Conservation (phyloP, 2,797 vertebrate genomes). For the Rhinella marina region DNA sequence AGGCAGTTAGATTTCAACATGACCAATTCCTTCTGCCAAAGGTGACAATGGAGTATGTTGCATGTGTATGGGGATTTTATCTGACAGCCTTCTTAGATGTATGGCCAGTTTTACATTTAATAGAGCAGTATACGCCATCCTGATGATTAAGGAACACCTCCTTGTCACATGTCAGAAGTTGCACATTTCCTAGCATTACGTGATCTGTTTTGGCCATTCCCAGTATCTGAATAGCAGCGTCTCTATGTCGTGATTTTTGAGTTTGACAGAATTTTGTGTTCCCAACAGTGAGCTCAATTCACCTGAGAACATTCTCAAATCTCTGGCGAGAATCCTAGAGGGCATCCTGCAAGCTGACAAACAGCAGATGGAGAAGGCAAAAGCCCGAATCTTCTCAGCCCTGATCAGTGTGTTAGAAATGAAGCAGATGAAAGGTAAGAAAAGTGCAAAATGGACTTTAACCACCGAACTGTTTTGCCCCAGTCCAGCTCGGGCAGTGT, state of each 20-base stretch:
- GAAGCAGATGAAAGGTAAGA: conserved; percentile 88
- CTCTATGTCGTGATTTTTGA: background rate
- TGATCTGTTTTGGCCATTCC: background rate
- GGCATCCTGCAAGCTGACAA: conserved; percentile 90
- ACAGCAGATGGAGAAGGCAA: conserved; percentile 92
- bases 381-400: conserved; percentile 92
- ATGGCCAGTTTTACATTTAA: background rate
- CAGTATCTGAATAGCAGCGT: background rate
- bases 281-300: conserved; percentile 83
- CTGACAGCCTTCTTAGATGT: background rate
- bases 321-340: conserved; percentile 91
- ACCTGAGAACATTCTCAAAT: conserved; percentile 85
- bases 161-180: background rate
- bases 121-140: background rate
- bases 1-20: no score
- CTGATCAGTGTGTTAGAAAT: conserved; percentile 93
- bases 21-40: no score
- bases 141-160: background rate
- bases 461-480: no score
- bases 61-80: no score
- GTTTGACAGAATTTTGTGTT: conserved; percentile 14
- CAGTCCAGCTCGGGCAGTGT: no score
- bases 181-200: background rate
- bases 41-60: no score
- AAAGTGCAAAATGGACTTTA: background rate